Evolutionary conservation across 1,140 invertebrate species (phyloP).

Genomic region (Diorhabda elongata): DNA sequence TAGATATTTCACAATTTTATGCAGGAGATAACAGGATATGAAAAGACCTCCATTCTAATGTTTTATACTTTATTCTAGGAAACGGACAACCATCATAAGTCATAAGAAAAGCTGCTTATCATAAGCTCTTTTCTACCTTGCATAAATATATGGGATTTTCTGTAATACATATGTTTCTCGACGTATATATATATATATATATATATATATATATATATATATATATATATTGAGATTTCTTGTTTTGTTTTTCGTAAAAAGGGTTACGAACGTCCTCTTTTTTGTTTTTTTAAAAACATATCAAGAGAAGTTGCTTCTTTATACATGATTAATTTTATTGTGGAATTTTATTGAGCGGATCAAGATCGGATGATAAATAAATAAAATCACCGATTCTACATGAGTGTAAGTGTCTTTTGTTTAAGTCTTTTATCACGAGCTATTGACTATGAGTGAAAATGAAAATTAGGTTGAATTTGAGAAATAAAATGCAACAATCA

Average conservation of each 20-base stretch:
- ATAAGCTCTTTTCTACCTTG: conserved; percentile 2
- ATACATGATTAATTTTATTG: no score
- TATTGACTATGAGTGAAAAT: no score
- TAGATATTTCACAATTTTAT: not conserved
- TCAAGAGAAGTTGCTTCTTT: not conserved
- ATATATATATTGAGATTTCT: not conserved
- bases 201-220: not conserved
- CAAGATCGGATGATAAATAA: no score
- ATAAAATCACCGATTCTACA: no score
- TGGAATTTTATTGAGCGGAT: no score
- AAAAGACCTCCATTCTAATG: not conserved
- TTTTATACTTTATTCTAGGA: not conserved
- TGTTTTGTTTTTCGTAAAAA: no score
- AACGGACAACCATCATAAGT: conserved; percentile 1
- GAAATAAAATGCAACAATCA: no score
- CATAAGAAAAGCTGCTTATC: conserved; percentile 2
- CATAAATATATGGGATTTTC: conserved; percentile 2
- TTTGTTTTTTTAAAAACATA: not conserved
- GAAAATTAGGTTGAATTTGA: no score
- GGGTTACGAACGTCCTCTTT: not conserved
- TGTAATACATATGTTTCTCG: not conserved
- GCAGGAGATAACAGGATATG: not conserved
- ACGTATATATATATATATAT: not conserved
- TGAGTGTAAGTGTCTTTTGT: no score
- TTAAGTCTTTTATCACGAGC: no score